Evolutionary conservation across 2,797 vertebrate genomes (phyloP).

Genomic region (Helostoma temminkii): DNA sequence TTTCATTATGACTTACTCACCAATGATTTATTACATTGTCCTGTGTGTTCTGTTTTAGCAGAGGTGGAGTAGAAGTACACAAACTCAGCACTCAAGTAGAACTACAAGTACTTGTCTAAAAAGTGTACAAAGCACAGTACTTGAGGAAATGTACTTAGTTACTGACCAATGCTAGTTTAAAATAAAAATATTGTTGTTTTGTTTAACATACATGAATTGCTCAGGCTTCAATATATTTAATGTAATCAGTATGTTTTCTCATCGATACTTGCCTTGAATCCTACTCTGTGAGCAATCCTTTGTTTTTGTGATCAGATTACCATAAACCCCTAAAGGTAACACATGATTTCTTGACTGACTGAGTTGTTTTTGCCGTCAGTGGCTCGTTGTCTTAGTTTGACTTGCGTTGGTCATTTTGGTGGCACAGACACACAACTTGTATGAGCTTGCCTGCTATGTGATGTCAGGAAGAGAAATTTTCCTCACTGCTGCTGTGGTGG

Average conservation of each 20-base stretch:
- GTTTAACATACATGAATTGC: not conserved
- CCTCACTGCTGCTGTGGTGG: too few species aligned
- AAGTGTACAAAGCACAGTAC: too few species aligned
- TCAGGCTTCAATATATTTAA: not conserved
- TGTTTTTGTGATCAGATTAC: not conserved
- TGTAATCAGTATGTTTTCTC: not conserved
- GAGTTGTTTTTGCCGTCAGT: not conserved
- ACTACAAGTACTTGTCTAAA: too few species aligned
- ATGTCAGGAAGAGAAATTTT: not conserved
- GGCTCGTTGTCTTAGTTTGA: not conserved
- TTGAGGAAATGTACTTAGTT: too few species aligned
- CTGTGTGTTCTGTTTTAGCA: too few species aligned
- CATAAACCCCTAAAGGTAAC: conserved; percentile 5
- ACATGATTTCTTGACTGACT: not conserved
- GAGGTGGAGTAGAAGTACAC: too few species aligned
- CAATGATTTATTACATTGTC: too few species aligned
- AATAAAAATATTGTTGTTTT: too few species aligned
- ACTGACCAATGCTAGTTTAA: too few species aligned
- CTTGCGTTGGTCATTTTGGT: conserved; percentile 4
- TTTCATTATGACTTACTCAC: too few species aligned
- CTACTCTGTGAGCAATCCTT: not conserved
- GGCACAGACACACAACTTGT: conserved; percentile 12
- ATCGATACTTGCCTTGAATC: not conserved
- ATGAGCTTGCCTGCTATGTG: conserved; percentile 5
- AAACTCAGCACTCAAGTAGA: too few species aligned